A percentile compares a stretch with the other conserved stretches of the same genome.
phyloP scores from a whole-genome alignment of 2,113 vertebrate genomes.

The Psophia crepitans region DNA sequence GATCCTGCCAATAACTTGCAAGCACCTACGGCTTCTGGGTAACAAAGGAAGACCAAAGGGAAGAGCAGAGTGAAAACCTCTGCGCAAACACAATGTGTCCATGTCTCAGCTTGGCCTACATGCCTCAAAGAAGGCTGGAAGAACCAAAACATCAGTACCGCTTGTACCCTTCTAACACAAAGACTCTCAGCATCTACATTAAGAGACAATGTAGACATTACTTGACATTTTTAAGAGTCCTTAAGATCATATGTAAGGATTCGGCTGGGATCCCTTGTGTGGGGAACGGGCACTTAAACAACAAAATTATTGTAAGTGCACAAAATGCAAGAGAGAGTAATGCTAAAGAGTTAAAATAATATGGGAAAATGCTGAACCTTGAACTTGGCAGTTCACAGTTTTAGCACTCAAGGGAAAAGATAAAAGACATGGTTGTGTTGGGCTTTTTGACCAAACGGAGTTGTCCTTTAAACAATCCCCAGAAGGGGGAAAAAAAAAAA shows the following conservation, averaged over 20 bases:
- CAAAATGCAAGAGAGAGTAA: neutral
- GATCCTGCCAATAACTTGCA: neutral
- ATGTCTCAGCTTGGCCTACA: neutral
- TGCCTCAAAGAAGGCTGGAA: neutral
- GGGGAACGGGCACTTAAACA: neutral
- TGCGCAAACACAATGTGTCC: fast-evolving
- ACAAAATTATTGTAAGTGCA: neutral
- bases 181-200: neutral
- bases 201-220: neutral
- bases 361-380: conserved; percentile 56
- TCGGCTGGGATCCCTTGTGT: neutral
- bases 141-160: neutral
- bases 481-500: neutral
- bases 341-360: conserved; percentile 29
- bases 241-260: neutral
- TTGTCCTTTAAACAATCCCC: conserved; percentile 18
- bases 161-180: neutral
- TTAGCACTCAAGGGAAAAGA: conserved; percentile 52
- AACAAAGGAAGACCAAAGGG: neutral
- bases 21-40: neutral
- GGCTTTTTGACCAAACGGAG: neutral
- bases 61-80: neutral
- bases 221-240: neutral
- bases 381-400: conserved; percentile 47
- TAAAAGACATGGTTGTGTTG: neutral